Evolutionary conservation across 2,797 vertebrate genomes (phyloP).

Genomic region (Coendou prehensilis): DNA sequence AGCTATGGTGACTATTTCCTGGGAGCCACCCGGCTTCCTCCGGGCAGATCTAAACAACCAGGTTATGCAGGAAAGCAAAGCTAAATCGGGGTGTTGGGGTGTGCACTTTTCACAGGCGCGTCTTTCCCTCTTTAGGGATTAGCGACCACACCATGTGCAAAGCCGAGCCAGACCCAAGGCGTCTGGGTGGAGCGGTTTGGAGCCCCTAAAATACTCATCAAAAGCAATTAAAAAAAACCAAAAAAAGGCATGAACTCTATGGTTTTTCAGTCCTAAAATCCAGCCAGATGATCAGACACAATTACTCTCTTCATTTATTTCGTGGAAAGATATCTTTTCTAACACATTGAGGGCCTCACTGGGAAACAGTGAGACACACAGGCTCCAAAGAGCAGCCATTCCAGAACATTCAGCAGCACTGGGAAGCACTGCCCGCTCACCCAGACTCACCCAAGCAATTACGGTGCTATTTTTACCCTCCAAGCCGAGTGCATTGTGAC

Average conservation of each 20-base stretch:
- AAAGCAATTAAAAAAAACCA: not conserved
- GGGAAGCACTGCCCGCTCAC: conserved; percentile 4
- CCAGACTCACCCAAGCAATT: conserved; percentile 67
- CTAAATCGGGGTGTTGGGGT: not conserved
- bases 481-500: conserved; percentile 70
- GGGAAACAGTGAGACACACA: not conserved
- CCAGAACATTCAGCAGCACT: conserved; percentile 15
- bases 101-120: not conserved
- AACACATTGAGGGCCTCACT: not conserved
- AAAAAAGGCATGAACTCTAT: not conserved
- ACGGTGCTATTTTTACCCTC: conserved; percentile 76
- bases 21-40: not conserved
- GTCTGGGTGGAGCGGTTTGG: not conserved
- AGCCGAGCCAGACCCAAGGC: not conserved
- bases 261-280: conserved; percentile 62
- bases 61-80: not conserved
- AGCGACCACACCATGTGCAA: not conserved
- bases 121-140: not conserved
- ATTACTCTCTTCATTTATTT: conserved; percentile 50
- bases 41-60: not conserved
- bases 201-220: conserved; percentile 46
- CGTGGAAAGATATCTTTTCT: conserved; percentile 8
- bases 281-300: conserved; percentile 65
- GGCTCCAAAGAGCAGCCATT: conserved; percentile 44
- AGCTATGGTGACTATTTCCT: not conserved